phyloP scores from a whole-genome alignment of 2,113 vertebrate species.

The Dascyllus trimaculatus region DNA sequence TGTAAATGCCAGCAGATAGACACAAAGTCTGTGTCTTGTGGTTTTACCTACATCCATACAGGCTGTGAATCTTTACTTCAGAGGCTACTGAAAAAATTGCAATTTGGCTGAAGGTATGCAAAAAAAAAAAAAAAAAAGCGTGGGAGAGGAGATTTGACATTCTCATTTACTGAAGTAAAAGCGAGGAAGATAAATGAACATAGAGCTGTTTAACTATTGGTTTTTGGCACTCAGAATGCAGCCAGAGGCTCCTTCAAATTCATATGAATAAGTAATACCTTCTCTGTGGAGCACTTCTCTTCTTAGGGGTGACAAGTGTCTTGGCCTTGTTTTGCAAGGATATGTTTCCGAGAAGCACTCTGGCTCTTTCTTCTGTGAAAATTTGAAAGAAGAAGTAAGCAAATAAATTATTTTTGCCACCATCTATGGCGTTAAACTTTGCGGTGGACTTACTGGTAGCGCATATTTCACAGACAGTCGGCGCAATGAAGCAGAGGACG shows the following conservation, averaged over 20 bases:
- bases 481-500: slow-evolving; percentile 26
- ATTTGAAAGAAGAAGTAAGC: background rate
- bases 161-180: background rate
- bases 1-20: slow-evolving; percentile 39
- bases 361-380: background rate
- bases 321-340: background rate
- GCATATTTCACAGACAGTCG: background rate
- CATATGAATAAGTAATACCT: slow-evolving; percentile 16
- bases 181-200: background rate
- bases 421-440: background rate
- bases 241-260: background rate
- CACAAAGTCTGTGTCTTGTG: slow-evolving; percentile 4
- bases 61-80: background rate
- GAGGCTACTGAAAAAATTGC: background rate
- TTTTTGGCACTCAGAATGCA: background rate
- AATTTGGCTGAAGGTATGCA: background rate
- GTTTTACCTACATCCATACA: slow-evolving; percentile 7
- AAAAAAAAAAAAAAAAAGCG: background rate
- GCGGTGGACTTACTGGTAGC: slow-evolving; percentile 7
- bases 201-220: background rate
- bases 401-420: background rate
- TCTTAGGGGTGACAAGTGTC: slow-evolving; percentile 4
- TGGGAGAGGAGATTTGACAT: slow-evolving; percentile 1
- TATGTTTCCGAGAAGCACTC: background rate
- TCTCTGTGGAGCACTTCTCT: background rate